phyloP scores from a whole-genome alignment of 2,113 vertebrate genomes.

The Nycticryphes semicollaris region DNA sequence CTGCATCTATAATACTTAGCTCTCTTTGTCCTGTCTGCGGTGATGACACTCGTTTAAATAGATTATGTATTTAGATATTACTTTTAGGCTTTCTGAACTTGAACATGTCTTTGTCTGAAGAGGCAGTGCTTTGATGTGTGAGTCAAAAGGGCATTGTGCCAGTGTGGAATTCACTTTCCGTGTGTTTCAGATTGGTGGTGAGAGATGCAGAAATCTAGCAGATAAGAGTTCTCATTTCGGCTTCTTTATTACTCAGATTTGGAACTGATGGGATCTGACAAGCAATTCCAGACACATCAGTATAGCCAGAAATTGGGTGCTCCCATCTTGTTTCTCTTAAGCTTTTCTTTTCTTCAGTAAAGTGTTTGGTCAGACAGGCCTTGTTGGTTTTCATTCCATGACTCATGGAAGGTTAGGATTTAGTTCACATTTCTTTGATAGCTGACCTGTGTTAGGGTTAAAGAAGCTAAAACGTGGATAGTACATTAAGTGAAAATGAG shows the following conservation, averaged over 20 bases:
- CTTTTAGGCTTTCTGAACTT: not conserved
- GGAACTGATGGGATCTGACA: not conserved
- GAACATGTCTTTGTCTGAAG: not conserved
- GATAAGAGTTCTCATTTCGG: not conserved
- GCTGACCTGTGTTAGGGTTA: not conserved
- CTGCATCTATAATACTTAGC: not conserved
- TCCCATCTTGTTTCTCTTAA: not conserved
- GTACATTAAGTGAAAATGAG: not conserved
- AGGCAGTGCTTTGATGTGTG: not conserved
- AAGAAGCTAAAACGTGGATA: not conserved
- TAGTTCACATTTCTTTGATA: not conserved
- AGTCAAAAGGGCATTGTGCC: not conserved
- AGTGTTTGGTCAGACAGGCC: slow-evolving; percentile 4
- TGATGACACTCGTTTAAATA: not conserved
- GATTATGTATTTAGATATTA: not conserved
- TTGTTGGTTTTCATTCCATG: not conserved
- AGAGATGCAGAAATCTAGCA: not conserved
- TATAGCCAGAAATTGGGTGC: not conserved
- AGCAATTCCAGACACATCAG: not conserved
- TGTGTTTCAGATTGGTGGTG: not conserved
- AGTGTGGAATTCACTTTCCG: not conserved
- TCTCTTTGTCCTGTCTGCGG: not conserved
- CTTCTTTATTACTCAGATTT: slow-evolving; percentile 1
- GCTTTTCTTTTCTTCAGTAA: not conserved
- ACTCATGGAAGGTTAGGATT: not conserved